phyloP scores from a whole-genome alignment of 2,888 invertebrate species.

The Polietes domitor region DNA sequence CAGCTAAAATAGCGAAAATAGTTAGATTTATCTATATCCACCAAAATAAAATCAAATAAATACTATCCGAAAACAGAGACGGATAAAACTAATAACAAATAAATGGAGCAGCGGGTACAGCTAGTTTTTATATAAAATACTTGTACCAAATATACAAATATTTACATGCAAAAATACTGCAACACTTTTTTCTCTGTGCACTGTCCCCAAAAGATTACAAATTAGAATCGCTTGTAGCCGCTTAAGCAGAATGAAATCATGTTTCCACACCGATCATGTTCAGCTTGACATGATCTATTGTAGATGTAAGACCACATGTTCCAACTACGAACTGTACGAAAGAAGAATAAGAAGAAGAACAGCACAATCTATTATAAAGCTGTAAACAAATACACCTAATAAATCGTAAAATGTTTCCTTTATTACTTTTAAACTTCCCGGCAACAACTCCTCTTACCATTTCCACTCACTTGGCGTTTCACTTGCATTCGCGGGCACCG shows the following conservation, averaged over 20 bases:
- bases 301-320: not conserved
- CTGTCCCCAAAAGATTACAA: too few species aligned
- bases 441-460: constrained; percentile 10
- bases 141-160: too few species aligned
- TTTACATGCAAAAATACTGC: too few species aligned
- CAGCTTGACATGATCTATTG: not conserved
- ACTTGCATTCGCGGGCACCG: not conserved
- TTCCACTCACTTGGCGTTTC: constrained; percentile 11
- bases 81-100: too few species aligned
- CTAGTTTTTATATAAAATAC: too few species aligned
- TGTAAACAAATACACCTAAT: constrained; percentile 38
- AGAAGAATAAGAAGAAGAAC: not conserved
- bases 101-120: too few species aligned
- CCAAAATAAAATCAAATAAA: too few species aligned
- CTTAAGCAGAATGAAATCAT: not conserved
- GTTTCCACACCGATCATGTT: not conserved
- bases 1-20: too few species aligned
- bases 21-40: too few species aligned
- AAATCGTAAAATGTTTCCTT: constrained; percentile 55
- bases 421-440: constrained; percentile 44
- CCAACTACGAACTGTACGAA: not conserved
- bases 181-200: too few species aligned
- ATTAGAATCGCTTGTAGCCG: too few species aligned
- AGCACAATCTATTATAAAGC: constrained; percentile 18
- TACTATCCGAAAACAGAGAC: too few species aligned